Evolutionary conservation across 2,888 invertebrate species (phyloP), one percentile per base, ranked within the genome.

Genomic region (Agrotis puta): DNA sequence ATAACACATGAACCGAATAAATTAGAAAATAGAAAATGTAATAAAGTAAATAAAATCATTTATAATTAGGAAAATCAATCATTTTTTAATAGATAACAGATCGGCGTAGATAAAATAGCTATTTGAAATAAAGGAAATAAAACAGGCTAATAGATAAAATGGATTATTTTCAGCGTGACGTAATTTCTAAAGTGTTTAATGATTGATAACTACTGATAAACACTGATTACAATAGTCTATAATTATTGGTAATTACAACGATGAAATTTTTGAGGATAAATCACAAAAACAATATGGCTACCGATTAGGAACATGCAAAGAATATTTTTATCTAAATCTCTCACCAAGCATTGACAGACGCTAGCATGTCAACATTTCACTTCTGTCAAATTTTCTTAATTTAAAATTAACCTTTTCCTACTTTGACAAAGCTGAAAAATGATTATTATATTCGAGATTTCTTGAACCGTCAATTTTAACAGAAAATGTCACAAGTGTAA

Each of bases 121-220:
- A 14, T 39, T 39, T n/a, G 20, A 20, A 43, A 65, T 45, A 65
- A 24, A 50, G 18, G 11, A 51, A 51, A 54, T 20, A 6, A 27
- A 47, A 33, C 24, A 73, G 45, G 18, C 6, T 13, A 67, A 0
- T 9, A 13, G 68, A 74, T 74, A 61, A 50, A 68, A 39, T 0
- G n/a, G 27, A 74, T 74, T 74, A 74, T 14, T 22, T 73, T 39
- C 16, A 64, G 13, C 9, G 27, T 61, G 68, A 68, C 68, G 33
- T 20, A 14, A 2, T 2, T 1, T 0, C 6, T 14, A 1, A 74
- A 57, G 9, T 39, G 51, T 20, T 13, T 45, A 14, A 33, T 33
- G 22, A 65, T 57, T 13, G 6, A 27, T 53, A 39, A 39, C 33
- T 39, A 18, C 20, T n/a, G 24, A 50, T 43, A 13, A 48, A 11